Percentiles rank a stretch among this genome's conserved stretches.
Conservation (phyloP, 92 coral and sea anemone species). For the Bergia puertoricense region DNA sequence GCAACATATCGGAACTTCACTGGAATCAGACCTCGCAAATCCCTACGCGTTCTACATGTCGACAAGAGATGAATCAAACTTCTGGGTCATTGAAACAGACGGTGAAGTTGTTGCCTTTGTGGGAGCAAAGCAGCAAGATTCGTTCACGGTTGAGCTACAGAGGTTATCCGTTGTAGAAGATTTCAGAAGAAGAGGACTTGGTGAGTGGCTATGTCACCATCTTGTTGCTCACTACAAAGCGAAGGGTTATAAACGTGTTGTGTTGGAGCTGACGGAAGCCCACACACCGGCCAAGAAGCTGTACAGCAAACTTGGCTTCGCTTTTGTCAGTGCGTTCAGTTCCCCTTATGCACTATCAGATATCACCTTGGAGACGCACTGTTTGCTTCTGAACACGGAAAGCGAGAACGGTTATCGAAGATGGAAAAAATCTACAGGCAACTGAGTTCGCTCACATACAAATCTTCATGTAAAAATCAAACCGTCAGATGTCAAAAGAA, state of each 20-base stretch:
- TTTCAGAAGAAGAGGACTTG: slow-evolving; percentile 70
- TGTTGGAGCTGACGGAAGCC: slow-evolving; percentile 76
- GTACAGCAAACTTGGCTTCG: slow-evolving; percentile 69
- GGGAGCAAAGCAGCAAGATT: slow-evolving; percentile 65
- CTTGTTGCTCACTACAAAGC: slow-evolving; percentile 59
- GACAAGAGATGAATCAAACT: slow-evolving; percentile 63
- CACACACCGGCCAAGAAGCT: slow-evolving; percentile 73
- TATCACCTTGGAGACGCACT: slow-evolving; percentile 61
- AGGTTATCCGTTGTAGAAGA: slow-evolving; percentile 71
- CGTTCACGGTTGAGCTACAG: slow-evolving; percentile 67
- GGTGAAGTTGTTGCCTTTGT: slow-evolving; percentile 68
- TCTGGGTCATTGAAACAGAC: slow-evolving; percentile 71
- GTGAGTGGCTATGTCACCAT: slow-evolving; percentile 67
- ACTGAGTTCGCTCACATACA: neutral
- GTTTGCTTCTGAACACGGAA: slow-evolving; percentile 37
- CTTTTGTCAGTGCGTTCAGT: slow-evolving; percentile 46
- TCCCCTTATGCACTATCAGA: slow-evolving; percentile 61
- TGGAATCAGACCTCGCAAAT: slow-evolving; percentile 70
- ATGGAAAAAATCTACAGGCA: neutral
- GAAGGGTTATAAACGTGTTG: slow-evolving; percentile 57
- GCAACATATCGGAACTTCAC: slow-evolving; percentile 61
- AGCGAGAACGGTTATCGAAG: slow-evolving; percentile 8
- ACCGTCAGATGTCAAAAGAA: neutral
- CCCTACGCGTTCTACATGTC: slow-evolving; percentile 57
- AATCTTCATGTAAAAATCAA: neutral